These are phyloP conservation scores for Seriola quinqueradiata DNA, from an alignment of 2,113 vertebrate species.

Conservation along the genomic window DNA sequence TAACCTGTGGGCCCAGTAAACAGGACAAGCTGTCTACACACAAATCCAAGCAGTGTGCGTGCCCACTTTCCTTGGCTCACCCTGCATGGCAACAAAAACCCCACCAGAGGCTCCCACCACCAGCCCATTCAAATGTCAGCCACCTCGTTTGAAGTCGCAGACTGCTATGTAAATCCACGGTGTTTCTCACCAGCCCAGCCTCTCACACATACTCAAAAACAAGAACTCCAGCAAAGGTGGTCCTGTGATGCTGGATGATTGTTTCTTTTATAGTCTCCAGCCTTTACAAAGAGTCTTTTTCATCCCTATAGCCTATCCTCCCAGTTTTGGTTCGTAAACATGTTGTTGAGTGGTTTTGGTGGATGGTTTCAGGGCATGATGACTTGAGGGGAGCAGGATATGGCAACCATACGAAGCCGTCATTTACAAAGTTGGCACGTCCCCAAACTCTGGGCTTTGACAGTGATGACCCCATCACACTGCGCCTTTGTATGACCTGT, in stretches of 20 bases:
- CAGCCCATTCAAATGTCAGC: constrained; percentile 82
- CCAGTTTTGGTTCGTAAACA: constrained; percentile 69
- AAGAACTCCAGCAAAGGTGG: constrained; percentile 71
- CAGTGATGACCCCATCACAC: constrained; percentile 79
- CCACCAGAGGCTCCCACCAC: constrained; percentile 77
- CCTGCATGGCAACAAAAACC: constrained; percentile 78
- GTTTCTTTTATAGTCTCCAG: constrained; percentile 67
- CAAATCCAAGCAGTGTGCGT: constrained; percentile 71
- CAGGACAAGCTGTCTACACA: constrained; percentile 77
- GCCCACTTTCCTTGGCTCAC: constrained; percentile 80
- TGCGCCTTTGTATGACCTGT: constrained; percentile 78
- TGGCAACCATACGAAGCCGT: constrained; percentile 75
- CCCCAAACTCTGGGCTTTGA: constrained; percentile 59
- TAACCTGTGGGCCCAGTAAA: constrained; percentile 79
- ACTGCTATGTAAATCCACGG: constrained; percentile 78
- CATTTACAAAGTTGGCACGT: constrained; percentile 76
- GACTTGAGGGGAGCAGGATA: constrained; percentile 70
- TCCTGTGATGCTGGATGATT: constrained; percentile 71
- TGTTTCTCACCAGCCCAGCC: constrained; percentile 77
- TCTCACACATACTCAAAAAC: constrained; percentile 65
- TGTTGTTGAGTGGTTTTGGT: constrained; percentile 50
- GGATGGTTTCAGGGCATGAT: constrained; percentile 48
- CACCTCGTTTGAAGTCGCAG: constrained; percentile 77
- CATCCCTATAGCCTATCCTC: constrained; percentile 43
- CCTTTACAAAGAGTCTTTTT: constrained; percentile 66